These are phyloP conservation scores for Rhabdomys pumilio DNA, from an alignment of 2,797 vertebrate genomes.

Conservation along the genomic window DNA sequence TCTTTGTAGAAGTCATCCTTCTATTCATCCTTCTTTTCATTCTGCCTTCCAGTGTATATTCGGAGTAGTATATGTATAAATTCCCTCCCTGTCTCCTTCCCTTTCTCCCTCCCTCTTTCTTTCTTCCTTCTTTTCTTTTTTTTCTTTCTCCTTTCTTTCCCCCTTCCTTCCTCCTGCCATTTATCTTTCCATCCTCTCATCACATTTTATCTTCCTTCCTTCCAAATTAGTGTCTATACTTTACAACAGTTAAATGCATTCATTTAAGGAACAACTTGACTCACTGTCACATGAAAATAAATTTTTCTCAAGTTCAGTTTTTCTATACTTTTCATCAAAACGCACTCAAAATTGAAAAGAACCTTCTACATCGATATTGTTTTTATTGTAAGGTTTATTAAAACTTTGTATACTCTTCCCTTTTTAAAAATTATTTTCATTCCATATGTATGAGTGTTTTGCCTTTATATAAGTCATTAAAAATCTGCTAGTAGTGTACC, in stretches of 20 bases:
- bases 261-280: constrained; percentile 8
- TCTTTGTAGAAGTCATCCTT: constrained; percentile 32
- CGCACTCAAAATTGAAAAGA: neutral
- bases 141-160: neutral
- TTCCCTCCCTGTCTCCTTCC: fast-evolving
- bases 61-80: too few relatives aligned
- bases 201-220: neutral
- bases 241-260: constrained; percentile 42
- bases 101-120: neutral
- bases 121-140: neutral
- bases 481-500: neutral
- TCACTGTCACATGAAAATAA: constrained; percentile 18
- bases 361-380: neutral
- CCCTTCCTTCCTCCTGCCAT: neutral
- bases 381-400: constrained; percentile 33
- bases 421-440: neutral
- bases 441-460: neutral
- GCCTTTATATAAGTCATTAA: neutral
- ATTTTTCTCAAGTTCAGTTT: constrained; percentile 32
- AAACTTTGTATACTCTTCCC: neutral
- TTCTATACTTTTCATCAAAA: constrained; percentile 26
- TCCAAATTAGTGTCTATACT: neutral
- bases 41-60: too few relatives aligned
- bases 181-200: neutral
- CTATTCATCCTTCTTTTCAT: neutral